Evolutionary conservation across 2,888 invertebrate species (phyloP).

Genomic region (Acronicta psi): DNA sequence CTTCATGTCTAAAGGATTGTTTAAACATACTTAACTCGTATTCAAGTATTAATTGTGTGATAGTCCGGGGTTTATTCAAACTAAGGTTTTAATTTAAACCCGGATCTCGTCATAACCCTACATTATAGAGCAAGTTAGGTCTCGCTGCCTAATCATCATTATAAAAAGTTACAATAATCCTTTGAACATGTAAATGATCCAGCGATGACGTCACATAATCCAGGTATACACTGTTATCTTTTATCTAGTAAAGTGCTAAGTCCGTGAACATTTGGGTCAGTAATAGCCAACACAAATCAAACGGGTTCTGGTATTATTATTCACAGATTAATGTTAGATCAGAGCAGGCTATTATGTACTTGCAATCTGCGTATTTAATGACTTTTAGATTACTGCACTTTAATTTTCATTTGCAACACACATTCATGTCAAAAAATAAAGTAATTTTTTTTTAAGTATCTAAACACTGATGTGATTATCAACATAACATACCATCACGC

Average conservation of each 20-base stretch:
- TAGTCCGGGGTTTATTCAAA: no score
- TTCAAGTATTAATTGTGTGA: no score
- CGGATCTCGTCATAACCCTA: neutral
- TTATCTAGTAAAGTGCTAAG: slow-evolving; percentile 35
- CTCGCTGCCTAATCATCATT: neutral
- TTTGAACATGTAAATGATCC: slow-evolving; percentile 7
- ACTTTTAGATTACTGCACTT: slow-evolving; percentile 12
- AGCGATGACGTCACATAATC: slow-evolving; percentile 44
- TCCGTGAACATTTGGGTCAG: slow-evolving; percentile 53
- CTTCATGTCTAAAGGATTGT: no score
- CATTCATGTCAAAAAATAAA: no score
- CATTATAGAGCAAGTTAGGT: neutral
- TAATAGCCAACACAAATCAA: slow-evolving; percentile 31
- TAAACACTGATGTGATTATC: no score
- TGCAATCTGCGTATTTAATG: slow-evolving; percentile 22
- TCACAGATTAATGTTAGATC: slow-evolving; percentile 21
- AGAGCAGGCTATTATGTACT: slow-evolving; percentile 24
- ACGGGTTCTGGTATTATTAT: slow-evolving; percentile 51
- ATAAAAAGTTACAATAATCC: neutral
- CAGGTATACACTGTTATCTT: slow-evolving; percentile 41
- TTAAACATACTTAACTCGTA: no score
- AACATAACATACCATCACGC: no score
- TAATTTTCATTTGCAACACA: neutral
- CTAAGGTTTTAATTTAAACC: no score
- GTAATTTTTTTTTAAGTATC: no score